A percentile compares a stretch with the other conserved stretches of the same genome.
Conservation (phyloP, 2,797 vertebrate species). For the Leptatherina wallacei region DNA sequence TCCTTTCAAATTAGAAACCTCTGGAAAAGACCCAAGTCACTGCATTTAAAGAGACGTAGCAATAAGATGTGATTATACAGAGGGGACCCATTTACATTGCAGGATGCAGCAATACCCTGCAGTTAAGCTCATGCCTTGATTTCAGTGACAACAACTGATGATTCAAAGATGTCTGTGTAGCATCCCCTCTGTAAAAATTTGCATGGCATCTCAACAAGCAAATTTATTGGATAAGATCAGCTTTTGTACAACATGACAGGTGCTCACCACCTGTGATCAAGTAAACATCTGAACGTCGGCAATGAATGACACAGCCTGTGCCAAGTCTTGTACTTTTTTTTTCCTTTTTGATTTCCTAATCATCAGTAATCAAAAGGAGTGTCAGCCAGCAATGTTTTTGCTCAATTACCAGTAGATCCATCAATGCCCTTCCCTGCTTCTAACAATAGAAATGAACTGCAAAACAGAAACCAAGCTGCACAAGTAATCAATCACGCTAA, state of each 20-base stretch:
- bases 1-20: constrained; percentile 78
- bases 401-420: constrained; percentile 68
- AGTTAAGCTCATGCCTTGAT: constrained; percentile 57
- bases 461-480: constrained; percentile 53
- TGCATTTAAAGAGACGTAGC: constrained; percentile 68
- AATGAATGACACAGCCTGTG: constrained; percentile 20
- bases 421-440: constrained; percentile 60
- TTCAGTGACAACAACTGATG: constrained; percentile 41
- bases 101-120: constrained; percentile 60
- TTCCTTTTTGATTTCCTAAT: constrained; percentile 4
- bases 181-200: constrained; percentile 34
- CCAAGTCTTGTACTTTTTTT: constrained; percentile 32
- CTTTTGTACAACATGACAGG: constrained; percentile 59
- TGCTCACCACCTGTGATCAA: constrained; percentile 64
- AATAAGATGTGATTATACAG: constrained; percentile 74
- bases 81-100: constrained; percentile 36
- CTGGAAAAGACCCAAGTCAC: constrained; percentile 72
- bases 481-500: constrained; percentile 55
- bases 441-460: constrained; percentile 62
- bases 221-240: constrained; percentile 60
- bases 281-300: constrained; percentile 30
- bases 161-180: constrained; percentile 32
- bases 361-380: constrained; percentile 55
- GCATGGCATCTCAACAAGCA: constrained; percentile 50
- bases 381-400: constrained; percentile 63